Conservation (phyloP, 1,140 invertebrate species). For the Lysiphlebus fabarum region DNA sequence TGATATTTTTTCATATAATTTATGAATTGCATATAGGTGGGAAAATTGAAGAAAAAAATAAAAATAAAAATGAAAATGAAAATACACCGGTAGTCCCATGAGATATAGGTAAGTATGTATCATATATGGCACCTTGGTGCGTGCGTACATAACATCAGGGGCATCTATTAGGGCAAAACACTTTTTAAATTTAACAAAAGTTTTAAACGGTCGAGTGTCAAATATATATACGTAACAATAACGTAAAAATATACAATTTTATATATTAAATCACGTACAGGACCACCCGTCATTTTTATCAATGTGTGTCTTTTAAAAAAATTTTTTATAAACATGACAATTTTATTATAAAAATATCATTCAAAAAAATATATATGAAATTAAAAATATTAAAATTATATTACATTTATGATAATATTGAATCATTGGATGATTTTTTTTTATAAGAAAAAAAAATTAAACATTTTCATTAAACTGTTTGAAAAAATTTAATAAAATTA, state of each 20-base stretch:
- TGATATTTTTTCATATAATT: not conserved
- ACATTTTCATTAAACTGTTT: no score
- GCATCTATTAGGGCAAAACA: conserved; percentile 24
- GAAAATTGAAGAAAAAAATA: not conserved
- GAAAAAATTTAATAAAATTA: no score
- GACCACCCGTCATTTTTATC: conserved; percentile 27
- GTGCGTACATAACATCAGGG: not conserved
- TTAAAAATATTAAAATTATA: no score
- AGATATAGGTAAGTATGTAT: not conserved
- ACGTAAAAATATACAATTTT: conserved; percentile 29
- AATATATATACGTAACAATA: conserved; percentile 25
- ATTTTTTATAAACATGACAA: no score
- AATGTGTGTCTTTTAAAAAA: no score
- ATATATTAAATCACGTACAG: conserved; percentile 17
- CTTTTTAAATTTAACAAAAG: conserved; percentile 30
- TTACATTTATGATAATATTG: no score
- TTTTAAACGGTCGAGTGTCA: conserved; percentile 26
- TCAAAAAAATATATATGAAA: no score
- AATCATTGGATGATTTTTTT: no score
- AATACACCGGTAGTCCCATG: conserved; percentile 1
- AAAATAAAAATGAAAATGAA: not conserved
- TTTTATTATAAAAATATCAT: no score
- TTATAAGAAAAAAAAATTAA: no score
- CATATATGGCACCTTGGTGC: no score
- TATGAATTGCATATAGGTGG: not conserved